Base-by-base conservation (phyloP, 2,888 invertebrate genomes). In the Diloba caeruleocephala region DNA sequence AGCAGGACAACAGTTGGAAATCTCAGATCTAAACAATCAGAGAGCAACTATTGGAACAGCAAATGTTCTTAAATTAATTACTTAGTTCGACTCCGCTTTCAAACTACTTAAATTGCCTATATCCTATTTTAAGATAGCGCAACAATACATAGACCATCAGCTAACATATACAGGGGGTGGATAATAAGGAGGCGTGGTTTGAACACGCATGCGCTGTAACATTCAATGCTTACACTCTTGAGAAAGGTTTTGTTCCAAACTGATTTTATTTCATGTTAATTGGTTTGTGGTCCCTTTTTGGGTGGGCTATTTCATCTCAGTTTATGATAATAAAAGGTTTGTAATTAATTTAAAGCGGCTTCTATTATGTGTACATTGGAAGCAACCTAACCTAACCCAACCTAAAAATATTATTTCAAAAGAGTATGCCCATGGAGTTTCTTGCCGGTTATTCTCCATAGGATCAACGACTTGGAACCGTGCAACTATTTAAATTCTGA, bases 151-250 rank as follows among this genome's bases (percentile, higher is more conserved):
- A 61, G 0, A 10, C 8, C 1, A 21, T n/a, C n/a, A n/a, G n/a
- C 19, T 2, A n/a, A 1, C 13, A 8, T 53, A 31, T 33, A 33
- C 19, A 56, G 39, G 63, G 58, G 63, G 56, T 19, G 59, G 46
- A 13, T 31, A 9, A 28, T 6, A 12, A 3, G 39, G 4, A 48
- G 59, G 59, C 63, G 59, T 55, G 62, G 56, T 8, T 7, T 7
- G 8, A 9, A 10, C 14, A 9, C 56, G 63, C 59, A 32, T 62
- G 59, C 59, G 63, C 31, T 0, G 14, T 13, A 13, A 1, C 1
- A 1, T 3, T 7, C 5, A 33, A 21, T 9, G 3, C 14, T 25
- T 14, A 34, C n/a, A n/a, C 39, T 15, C 25, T 14, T 29, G 12
- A 28, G 36, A 37, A 19, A 5, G 8, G 5, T 21, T 38, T 19